Evolutionary conservation across 2,797 vertebrate genomes (phyloP), one percentile per base, ranked within the genome.

Genomic region (Percopsis omiscomaycus): DNA sequence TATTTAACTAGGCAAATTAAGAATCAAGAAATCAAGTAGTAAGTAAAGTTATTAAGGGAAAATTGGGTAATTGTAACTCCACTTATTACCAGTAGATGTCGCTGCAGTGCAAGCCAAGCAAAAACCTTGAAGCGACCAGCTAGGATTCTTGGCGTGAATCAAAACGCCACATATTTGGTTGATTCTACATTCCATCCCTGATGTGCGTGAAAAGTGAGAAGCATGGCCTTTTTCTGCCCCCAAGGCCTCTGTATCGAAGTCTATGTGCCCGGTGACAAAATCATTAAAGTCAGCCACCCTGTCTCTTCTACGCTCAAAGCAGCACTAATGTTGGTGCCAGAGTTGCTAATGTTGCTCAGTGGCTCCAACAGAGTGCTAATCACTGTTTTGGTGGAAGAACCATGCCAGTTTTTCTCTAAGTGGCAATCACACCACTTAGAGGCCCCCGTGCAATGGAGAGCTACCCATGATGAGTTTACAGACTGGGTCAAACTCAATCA

Each of bases 41-140:
- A 22, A 42, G 37, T 42, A 42, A 9, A 42, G 37, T 42, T 42
- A 22, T 37, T 42, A 8, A 42, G 2, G 6, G 37, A 42, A 42
- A 42, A 42, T 42, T 8, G 37, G 9, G 37, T 12, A 22, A 5
- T 15, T 80, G 79, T 61, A 77, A 51, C 42, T 61, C 55, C n/a
- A 57, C n/a, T n/a, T 28, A 16, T 47, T 0, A 55, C 79, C 92
- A 78, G 45, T 55, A 89, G 90, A 76, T 90, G 88, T 64, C 86
- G 71, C 54, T 80, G 63, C 68, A 85, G 65, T 37, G 69, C 71
- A 82, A 49, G 37, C 28, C 28, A 82, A 78, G 28, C 28, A 49
- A 52, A 22, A 50, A 14, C 14, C n/a, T 8, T 16, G 16, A 37
- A 13, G 47, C 51, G 12, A 1, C n/a, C 3, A 10, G 5, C 0